Evolutionary conservation across 2,888 invertebrate genomes (phyloP), one percentile per base, ranked within the genome.

Genomic region (Orthosia gothica): DNA sequence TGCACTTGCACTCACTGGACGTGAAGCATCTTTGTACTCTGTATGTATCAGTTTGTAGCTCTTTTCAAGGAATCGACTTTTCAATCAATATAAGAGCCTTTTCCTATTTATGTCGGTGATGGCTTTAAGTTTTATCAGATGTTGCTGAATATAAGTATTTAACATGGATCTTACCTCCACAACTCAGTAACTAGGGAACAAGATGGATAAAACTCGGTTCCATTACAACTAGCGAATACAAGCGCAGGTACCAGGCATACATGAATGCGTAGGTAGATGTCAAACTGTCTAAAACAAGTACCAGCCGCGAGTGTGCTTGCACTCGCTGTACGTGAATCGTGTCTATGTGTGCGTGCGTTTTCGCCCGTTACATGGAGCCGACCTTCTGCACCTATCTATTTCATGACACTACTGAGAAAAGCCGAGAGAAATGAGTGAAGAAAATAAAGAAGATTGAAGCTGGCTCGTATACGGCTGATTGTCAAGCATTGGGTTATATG

Each of bases 361-460:
- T n/a, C 0, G 0, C 0, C 45, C 0, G 0, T 20, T 11, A 4
- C 23, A 15, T 12, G 0, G 1, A 58, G 1, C 15, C 0, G 7
- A 45, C 13, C 50, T 74, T 72, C 57, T 74, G 73, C 11, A 58
- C 1, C 13, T 13, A 50, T 20, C 2, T 57, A 5, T 16, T 71
- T 32, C n/a, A 32, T 32, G 18, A 13, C 5, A 58, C 55, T 20
- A 13, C 55, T 49, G 55, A 72, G 58, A 50, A 65, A 54, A 58
- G 47, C 40, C 55, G 59, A 57, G 62, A 70, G 52, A 59, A 82
- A 77, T 74, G 83, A 74, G 65, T 64, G 62, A 74, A 70, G 61
- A 57, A 68, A 85, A 71, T 83, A 79, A 74, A 85, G 57, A 74
- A 79, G 69, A 83, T 74, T 82, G 74, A 20, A 49, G 54, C 52